Evolutionary conservation across 2,888 invertebrate species (phyloP).

Genomic region (Dolichomitus sp.): DNA sequence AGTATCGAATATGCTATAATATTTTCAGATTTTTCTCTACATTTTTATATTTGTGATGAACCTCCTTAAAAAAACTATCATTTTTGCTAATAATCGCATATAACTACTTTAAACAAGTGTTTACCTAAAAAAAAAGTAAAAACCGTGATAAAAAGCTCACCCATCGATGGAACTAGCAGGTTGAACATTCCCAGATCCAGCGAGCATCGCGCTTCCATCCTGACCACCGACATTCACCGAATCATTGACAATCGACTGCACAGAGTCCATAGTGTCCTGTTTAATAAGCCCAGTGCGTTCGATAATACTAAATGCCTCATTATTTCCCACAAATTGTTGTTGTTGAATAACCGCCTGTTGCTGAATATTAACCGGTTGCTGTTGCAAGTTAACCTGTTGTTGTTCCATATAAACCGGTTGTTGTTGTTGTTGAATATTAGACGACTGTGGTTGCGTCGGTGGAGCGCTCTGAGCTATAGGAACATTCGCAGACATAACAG

Average conservation of each 20-base stretch:
- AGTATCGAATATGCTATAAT: too few relatives aligned
- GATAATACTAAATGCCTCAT: constrained; percentile 70
- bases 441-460: constrained; percentile 52
- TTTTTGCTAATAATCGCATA: background rate
- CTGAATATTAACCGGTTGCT: constrained; percentile 51
- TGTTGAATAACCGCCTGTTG: constrained; percentile 62
- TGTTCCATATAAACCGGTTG: constrained; percentile 13
- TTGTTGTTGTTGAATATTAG: constrained; percentile 56
- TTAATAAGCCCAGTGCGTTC: constrained; percentile 76
- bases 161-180: constrained; percentile 61
- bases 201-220: constrained; percentile 28
- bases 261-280: constrained; percentile 80
- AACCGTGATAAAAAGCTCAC: constrained; percentile 39
- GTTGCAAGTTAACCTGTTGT: constrained; percentile 19
- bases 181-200: constrained; percentile 39
- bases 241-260: constrained; percentile 75
- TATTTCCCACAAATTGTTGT: constrained; percentile 72
- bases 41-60: too few relatives aligned
- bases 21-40: too few relatives aligned
- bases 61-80: background rate
- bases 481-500: constrained; percentile 43
- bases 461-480: constrained; percentile 37
- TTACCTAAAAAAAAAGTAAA: background rate
- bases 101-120: too few relatives aligned
- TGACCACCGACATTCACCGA: background rate